Evolutionary conservation across 2,888 invertebrate genomes (phyloP).

Genomic region (Cerastis leucographa): DNA sequence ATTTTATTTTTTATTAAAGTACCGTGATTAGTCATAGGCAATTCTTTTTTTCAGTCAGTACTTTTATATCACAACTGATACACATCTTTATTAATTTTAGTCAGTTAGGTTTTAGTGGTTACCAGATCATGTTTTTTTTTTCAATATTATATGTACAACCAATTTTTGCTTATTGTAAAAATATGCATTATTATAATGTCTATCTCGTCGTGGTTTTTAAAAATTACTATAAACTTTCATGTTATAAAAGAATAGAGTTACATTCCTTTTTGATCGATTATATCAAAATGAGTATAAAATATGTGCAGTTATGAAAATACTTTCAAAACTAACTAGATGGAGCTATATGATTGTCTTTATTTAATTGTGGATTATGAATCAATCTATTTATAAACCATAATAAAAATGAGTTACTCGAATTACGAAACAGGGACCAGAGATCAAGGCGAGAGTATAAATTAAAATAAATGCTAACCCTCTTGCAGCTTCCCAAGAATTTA

Average conservation of each 20-base stretch:
- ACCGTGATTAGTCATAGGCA: constrained; percentile 31
- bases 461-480: constrained; percentile 55
- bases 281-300: constrained; percentile 27
- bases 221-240: constrained; percentile 32
- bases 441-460: constrained; percentile 60
- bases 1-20: constrained; percentile 22
- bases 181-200: constrained; percentile 22
- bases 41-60: constrained; percentile 31
- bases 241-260: constrained; percentile 47
- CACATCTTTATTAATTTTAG: constrained; percentile 43
- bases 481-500: constrained; percentile 60
- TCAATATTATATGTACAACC: constrained; percentile 27
- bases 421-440: constrained; percentile 68
- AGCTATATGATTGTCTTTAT: constrained; percentile 18
- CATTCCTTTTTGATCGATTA: constrained; percentile 65
- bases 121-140: constrained; percentile 55
- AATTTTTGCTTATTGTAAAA: constrained; percentile 43
- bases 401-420: constrained; percentile 54
- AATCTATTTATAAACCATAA: constrained; percentile 39
- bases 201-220: constrained; percentile 31
- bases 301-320: constrained; percentile 19
- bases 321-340: constrained; percentile 9
- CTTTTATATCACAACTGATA: constrained; percentile 38
- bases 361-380: constrained; percentile 32
- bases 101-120: constrained; percentile 59